These are phyloP conservation scores for Callospermophilus lateralis DNA, from an alignment of 2,113 vertebrate species.

Conservation along the genomic window DNA sequence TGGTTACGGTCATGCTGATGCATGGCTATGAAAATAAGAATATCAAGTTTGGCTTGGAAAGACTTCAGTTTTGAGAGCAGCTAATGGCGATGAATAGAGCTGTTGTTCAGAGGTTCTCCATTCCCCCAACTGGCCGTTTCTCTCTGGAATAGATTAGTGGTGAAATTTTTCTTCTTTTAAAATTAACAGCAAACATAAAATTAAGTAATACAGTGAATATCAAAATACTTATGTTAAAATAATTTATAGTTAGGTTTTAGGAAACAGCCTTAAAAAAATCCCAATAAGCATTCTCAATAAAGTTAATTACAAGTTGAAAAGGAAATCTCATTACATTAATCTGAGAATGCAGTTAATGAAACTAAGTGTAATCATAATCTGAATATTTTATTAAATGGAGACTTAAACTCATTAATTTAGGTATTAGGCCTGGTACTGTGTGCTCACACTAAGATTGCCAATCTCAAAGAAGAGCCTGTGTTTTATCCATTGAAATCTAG, in stretches of 20 bases:
- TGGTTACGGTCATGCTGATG: background rate
- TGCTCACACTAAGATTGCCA: background rate
- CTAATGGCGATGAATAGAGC: background rate
- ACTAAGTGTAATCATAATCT: conserved; percentile 78
- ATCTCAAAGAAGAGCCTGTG: background rate
- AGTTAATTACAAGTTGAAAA: conserved; percentile 84
- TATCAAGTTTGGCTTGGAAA: background rate
- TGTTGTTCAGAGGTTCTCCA: conserved; percentile 49
- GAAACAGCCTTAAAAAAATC: conserved; percentile 80
- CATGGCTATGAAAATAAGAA: conserved; percentile 66
- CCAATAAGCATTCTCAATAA: conserved; percentile 80
- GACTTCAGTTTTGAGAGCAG: conserved; percentile 7
- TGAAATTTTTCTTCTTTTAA: conserved; percentile 76
- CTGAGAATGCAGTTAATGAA: conserved; percentile 81
- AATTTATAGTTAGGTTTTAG: conserved; percentile 76
- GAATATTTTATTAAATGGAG: conserved; percentile 77
- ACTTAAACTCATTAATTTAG: conserved; percentile 64
- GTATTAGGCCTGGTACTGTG: conserved; percentile 35
- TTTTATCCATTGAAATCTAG: conserved; percentile 9
- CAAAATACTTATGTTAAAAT: conserved; percentile 80
- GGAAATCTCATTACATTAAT: conserved; percentile 71
- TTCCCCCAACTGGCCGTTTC: conserved; percentile 52
- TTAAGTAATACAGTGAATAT: conserved; percentile 80
- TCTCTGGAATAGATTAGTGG: conserved; percentile 75
- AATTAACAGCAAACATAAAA: conserved; percentile 73